Conservation (phyloP, 2,888 invertebrate genomes). For the Hoplodrina blanda region DNA sequence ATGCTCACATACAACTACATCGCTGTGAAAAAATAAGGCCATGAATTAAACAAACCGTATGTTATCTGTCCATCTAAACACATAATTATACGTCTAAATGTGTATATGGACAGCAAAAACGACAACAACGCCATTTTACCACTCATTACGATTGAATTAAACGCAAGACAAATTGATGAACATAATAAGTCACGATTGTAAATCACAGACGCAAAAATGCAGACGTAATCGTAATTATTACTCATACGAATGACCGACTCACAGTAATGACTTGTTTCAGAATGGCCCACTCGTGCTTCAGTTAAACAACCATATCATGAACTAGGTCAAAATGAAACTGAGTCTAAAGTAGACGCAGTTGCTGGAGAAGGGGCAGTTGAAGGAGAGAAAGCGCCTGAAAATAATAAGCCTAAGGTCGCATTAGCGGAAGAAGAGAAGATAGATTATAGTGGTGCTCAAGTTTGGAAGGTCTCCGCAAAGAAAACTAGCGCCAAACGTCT, state of each 20-base stretch:
- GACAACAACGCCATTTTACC: constrained; percentile 31
- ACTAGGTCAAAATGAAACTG: constrained; percentile 58
- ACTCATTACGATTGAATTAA: constrained; percentile 23
- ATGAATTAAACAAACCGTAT: constrained; percentile 48
- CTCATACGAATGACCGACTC: constrained; percentile 35
- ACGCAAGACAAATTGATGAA: constrained; percentile 34
- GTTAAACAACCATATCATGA: constrained; percentile 78
- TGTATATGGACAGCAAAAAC: constrained; percentile 5
- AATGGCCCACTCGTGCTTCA: constrained; percentile 81
- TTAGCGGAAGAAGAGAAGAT: constrained; percentile 77
- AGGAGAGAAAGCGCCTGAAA: constrained; percentile 52
- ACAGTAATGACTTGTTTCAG: constrained; percentile 69
- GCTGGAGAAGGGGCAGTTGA: constrained; percentile 23
- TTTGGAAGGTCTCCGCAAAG: constrained; percentile 92
- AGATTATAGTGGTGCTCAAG: constrained; percentile 94
- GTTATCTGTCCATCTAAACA: constrained; percentile 48
- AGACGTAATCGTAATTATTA: constrained; percentile 26
- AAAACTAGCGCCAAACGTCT: constrained; percentile 84
- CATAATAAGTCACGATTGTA: constrained; percentile 46
- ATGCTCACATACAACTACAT: constrained; percentile 20
- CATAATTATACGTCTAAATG: constrained; percentile 12
- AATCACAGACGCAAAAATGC: constrained; percentile 35
- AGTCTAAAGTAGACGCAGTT: constrained; percentile 37
- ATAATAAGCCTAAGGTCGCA: constrained; percentile 61
- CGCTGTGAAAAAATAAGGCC: constrained; percentile 27